phyloP scores from a whole-genome alignment of 2,113 vertebrate genomes.

The Neolamprologus kungweensis region DNA sequence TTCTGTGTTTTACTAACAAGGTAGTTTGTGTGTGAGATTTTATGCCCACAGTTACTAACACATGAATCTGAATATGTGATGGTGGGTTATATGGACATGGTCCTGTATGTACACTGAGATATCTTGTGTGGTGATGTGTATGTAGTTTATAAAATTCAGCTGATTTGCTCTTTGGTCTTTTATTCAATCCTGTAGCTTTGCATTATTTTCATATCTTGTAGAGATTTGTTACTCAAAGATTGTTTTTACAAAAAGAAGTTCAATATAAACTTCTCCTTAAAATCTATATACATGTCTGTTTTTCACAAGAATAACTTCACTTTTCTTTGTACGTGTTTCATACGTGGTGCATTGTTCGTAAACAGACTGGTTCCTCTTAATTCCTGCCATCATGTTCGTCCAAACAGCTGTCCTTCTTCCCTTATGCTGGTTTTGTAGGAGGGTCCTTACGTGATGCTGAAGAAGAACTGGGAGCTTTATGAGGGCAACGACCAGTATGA shows the following conservation, averaged over 20 bases:
- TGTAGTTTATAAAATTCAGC: not conserved
- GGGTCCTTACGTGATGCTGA: slow-evolving; percentile 98
- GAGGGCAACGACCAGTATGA: slow-evolving; percentile 98
- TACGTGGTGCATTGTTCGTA: not conserved
- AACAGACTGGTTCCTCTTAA: not conserved
- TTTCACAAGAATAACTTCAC: not conserved
- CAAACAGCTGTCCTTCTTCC: slow-evolving; percentile 56
- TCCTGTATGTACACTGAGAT: not conserved
- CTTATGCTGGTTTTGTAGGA: slow-evolving; percentile 80
- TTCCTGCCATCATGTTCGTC: slow-evolving; percentile 17
- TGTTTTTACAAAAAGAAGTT: not conserved
- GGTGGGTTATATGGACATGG: not conserved
- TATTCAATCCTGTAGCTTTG: not conserved
- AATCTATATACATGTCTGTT: not conserved
- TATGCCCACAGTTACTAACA: not conserved
- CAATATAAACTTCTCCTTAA: not conserved
- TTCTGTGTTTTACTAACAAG: not conserved
- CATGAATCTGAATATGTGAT: not conserved
- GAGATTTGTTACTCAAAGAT: not conserved
- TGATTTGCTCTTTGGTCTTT: not conserved
- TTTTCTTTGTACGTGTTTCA: not conserved
- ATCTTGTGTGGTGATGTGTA: not conserved
- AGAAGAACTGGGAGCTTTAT: slow-evolving; percentile 97
- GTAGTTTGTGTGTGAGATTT: not conserved
- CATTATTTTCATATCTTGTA: not conserved